Conservation (phyloP, 2,797 vertebrate species). For the Myiothlypis coronata region DNA sequence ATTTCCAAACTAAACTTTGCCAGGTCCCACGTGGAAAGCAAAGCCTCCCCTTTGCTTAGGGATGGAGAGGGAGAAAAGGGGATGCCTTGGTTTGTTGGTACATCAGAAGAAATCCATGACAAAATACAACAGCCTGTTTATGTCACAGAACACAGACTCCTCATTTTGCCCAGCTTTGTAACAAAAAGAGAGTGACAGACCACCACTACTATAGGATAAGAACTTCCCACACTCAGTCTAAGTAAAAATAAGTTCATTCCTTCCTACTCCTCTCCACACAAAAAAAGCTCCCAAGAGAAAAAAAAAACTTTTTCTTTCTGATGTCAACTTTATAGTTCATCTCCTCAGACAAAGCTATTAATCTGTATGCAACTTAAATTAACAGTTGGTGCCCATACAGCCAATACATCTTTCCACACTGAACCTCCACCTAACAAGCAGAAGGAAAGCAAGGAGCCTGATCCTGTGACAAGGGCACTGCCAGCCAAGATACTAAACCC, state of each 20-base stretch:
- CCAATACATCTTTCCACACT: background rate
- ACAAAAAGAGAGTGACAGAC: background rate
- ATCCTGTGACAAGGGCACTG: background rate
- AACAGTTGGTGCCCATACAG: rapidly evolving
- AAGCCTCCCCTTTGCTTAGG: background rate
- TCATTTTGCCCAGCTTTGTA: background rate
- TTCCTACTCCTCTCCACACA: background rate
- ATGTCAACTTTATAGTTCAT: background rate
- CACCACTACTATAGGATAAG: background rate
- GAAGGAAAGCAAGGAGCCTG: background rate
- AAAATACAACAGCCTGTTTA: background rate
- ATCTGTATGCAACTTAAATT: background rate
- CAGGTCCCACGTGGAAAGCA: background rate
- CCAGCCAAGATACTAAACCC: background rate
- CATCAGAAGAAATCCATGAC: background rate
- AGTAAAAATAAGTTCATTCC: background rate
- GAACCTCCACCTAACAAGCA: background rate
- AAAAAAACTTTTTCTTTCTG: background rate
- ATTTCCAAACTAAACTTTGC: background rate
- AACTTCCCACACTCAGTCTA: background rate
- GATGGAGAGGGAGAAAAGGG: background rate
- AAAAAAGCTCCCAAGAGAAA: background rate
- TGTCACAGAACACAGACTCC: background rate
- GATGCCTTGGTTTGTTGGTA: background rate
- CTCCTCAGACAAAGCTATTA: background rate